Base-by-base conservation (phyloP, 2,113 vertebrate species). In the Nannospalax galili region DNA sequence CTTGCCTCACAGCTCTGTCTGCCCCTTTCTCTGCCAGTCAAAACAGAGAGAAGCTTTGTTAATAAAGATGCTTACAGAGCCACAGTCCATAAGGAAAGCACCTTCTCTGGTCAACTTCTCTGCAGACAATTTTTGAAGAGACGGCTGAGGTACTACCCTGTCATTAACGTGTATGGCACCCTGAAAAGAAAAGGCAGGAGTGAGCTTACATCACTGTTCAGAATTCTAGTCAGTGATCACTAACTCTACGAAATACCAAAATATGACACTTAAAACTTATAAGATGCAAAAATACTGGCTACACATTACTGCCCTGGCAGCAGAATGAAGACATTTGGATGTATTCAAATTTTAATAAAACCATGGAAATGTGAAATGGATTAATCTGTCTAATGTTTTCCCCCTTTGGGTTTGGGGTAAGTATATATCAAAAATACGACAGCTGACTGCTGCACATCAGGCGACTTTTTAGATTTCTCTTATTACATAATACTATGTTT, bases 41-140 rank as follows among this genome's bases (percentile, higher is more conserved):
- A 19, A 67, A 78, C 72, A 90, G 40, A 14, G 28, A 19, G 30
- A 52, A 42, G 28, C 19, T 72, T 58, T 28, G 48, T 62, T 17
- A 75, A 40, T 0, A 9, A 1, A 0, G 45, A 67, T 77, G 97
- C 99, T 99, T 97, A 99, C 99, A 22, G 98, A 99, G 95, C 99
- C 99, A 97, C 99, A 99, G 94, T 99, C 99, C 99, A 99, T 98
- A 88, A 99, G 99, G 98, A 99, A 99, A 67, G 99, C 99, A 60
- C 99, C 99, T 80, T 99, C 99, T 97, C 99, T 98, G 80, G 98
- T 99, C 97, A 99, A 96, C 78, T 99, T 99, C 97, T 99, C 99
- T 8, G 99, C 98, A 65, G 99, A 99, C 95, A 99, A 94, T 92
- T 99, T 99, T 84, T 99, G 98, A 97, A 99, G 98, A 7, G 98